These are phyloP conservation scores for Tychaedon coryphoeus DNA, from an alignment of 2,113 vertebrate genomes.

Conservation along the genomic window DNA sequence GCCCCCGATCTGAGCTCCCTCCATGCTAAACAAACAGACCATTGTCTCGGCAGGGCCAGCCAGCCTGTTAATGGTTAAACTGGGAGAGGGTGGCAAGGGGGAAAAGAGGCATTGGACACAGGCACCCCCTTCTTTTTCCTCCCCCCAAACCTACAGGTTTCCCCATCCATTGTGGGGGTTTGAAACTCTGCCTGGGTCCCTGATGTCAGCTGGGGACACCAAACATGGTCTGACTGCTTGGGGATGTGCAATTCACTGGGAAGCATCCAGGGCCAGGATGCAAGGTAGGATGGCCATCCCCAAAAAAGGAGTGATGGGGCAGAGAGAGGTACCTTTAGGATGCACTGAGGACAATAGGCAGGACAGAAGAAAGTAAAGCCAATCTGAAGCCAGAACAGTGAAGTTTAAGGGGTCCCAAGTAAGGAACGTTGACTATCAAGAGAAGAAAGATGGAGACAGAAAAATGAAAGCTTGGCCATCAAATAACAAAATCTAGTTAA, in stretches of 20 bases:
- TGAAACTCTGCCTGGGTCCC: not conserved
- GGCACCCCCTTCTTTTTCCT: not conserved
- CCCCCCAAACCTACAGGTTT: not conserved
- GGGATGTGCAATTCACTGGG: not conserved
- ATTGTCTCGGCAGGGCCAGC: constrained; percentile 66
- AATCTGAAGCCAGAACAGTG: not conserved
- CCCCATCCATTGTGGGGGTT: not conserved
- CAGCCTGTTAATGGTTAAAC: constrained; percentile 81
- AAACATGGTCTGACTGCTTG: not conserved
- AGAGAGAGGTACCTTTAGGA: not conserved
- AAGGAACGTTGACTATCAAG: not conserved
- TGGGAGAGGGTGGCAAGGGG: not conserved
- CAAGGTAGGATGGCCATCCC: not conserved
- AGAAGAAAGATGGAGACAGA: not conserved
- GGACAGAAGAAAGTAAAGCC: not conserved
- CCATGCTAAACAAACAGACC: constrained; percentile 69
- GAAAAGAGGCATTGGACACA: not conserved
- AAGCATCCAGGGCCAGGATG: not conserved
- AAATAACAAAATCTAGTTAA: not conserved
- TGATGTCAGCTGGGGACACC: not conserved
- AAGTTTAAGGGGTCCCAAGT: not conserved
- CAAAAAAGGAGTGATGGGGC: not conserved
- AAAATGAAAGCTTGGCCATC: not conserved
- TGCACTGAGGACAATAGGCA: not conserved
- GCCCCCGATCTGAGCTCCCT: constrained; percentile 71